These are phyloP conservation scores for Bombus picipes DNA, from an alignment of 1,140 invertebrate species.

Conservation along the genomic window DNA sequence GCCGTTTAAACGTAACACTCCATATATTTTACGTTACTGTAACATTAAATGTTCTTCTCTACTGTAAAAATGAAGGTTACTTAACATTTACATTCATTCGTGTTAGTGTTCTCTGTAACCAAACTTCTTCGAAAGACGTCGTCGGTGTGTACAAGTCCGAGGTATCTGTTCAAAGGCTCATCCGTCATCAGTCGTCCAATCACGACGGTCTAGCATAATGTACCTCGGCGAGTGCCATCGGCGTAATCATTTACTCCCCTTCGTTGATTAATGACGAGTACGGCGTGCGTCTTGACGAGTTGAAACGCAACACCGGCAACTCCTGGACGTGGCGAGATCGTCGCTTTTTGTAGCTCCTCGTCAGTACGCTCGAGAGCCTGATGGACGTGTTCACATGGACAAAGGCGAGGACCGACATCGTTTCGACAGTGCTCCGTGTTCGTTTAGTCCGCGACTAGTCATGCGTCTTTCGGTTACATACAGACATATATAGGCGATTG, in stretches of 20 bases:
- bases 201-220: slow-evolving; percentile 32
- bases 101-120: no score
- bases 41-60: no score
- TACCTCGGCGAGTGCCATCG: slow-evolving; percentile 59
- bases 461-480: slow-evolving; percentile 40
- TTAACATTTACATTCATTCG: no score
- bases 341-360: slow-evolving; percentile 52
- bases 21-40: no score
- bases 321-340: slow-evolving; percentile 34
- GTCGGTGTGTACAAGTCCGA: slow-evolving; percentile 18
- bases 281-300: slow-evolving; percentile 61
- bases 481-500: not conserved
- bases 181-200: slow-evolving; percentile 72
- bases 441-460: slow-evolving; percentile 40
- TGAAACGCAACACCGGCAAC: slow-evolving; percentile 63
- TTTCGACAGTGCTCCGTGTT: slow-evolving; percentile 43
- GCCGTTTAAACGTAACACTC: no score
- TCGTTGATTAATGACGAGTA: slow-evolving; percentile 67
- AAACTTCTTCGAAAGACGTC: not conserved
- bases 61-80: no score
- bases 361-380: slow-evolving; percentile 5
- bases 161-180: slow-evolving; percentile 62
- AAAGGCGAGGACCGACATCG: slow-evolving; percentile 36
- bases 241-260: slow-evolving; percentile 68
- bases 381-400: slow-evolving; percentile 39